Evolutionary conservation across 1,140 invertebrate genomes (phyloP).

Genomic region (Drosophila yakuba): DNA sequence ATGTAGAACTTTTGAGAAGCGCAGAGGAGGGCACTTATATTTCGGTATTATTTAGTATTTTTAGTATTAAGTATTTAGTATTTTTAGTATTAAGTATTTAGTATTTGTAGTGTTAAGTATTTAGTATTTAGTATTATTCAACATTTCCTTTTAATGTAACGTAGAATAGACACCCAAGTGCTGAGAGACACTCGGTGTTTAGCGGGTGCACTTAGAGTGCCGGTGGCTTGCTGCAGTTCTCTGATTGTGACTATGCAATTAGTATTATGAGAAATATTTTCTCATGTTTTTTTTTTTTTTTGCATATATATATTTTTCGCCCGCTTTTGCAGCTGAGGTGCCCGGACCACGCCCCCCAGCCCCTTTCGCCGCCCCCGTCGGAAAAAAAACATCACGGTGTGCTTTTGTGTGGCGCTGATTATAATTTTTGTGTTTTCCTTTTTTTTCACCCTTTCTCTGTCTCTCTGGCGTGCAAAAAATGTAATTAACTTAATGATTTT

Average conservation of each 20-base stretch:
- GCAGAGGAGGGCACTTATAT: too few relatives aligned
- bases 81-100: too few relatives aligned
- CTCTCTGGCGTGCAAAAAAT: conserved; percentile 73
- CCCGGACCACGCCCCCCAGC: conserved; percentile 3
- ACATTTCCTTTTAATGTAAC: too few relatives aligned
- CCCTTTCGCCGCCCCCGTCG: neutral
- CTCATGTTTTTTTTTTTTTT: conserved; percentile 66
- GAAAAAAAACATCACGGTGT: conserved; percentile 56
- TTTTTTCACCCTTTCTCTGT: conserved; percentile 23
- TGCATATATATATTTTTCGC: conserved; percentile 17
- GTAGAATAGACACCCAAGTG: too few relatives aligned
- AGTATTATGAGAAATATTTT: conserved; percentile 83
- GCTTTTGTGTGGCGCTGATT: conserved; percentile 80
- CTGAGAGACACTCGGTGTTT: too few relatives aligned
- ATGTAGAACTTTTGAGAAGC: too few relatives aligned
- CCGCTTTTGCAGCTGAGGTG: conserved; percentile 19
- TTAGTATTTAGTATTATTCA: too few relatives aligned
- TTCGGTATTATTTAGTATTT: too few relatives aligned
- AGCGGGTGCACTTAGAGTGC: too few relatives aligned
- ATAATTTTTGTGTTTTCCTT: conserved; percentile 68
- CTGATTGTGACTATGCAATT: conserved; percentile 83
- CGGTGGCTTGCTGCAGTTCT: too few relatives aligned
- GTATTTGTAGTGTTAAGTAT: too few relatives aligned
- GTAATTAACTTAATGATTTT: conserved; percentile 82
- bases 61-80: too few relatives aligned